Percentiles rank a stretch among this genome's conserved stretches.
Evolutionary conservation across 2,888 invertebrate species (phyloP).

Genomic region (Lasius fuliginosus): DNA sequence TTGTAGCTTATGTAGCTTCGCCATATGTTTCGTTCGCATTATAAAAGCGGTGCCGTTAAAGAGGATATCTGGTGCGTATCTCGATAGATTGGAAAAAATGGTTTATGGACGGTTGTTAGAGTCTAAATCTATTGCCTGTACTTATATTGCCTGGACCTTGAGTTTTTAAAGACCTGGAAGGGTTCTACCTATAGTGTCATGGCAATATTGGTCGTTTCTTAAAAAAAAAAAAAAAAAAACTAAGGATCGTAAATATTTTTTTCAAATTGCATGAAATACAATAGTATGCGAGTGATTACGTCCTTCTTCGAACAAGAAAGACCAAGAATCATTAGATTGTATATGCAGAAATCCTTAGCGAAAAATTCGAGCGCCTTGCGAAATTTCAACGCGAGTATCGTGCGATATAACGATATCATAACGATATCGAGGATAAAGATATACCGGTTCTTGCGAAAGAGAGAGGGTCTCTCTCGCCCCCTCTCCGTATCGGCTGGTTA

Average conservation of each 20-base stretch:
- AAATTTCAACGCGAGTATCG: constrained; percentile 12
- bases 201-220: too few relatives aligned
- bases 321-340: not conserved
- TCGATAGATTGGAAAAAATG: constrained; percentile 33
- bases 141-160: not conserved
- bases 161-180: not conserved
- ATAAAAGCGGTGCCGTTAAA: constrained; percentile 36
- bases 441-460: constrained; percentile 46
- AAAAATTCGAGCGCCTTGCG: constrained; percentile 28
- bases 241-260: not conserved
- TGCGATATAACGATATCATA: constrained; percentile 7
- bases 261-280: not conserved
- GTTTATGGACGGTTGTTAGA: constrained; percentile 32
- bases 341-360: not conserved
- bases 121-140: not conserved
- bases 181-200: not conserved
- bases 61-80: constrained; percentile 15
- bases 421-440: constrained; percentile 45
- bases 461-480: not conserved
- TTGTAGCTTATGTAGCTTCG: not conserved
- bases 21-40: constrained; percentile 48
- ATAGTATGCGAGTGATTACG: not conserved
- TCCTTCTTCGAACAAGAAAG: not conserved
- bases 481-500: not conserved
- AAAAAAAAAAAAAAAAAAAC: not conserved